Base-by-base conservation (phyloP, 1,140 invertebrate genomes). In the Apolygus lucorum region DNA sequence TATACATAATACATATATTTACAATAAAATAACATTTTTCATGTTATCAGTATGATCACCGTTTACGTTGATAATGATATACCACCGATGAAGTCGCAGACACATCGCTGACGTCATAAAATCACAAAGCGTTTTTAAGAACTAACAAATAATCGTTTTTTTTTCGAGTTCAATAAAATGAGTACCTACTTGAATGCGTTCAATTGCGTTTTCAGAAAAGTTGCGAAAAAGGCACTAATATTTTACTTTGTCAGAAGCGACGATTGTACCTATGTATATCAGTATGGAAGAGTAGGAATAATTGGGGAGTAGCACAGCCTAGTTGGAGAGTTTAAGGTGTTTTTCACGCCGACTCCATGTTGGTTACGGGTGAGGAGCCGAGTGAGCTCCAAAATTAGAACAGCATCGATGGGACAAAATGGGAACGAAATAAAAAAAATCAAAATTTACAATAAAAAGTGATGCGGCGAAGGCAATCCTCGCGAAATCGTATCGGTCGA, bases 1-100 rank as follows among this genome's bases (percentile, higher is more conserved):
- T 69, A 69, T 69, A 69, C 68, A 69, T 59, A 69, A 29, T 52
- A n/a, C n/a, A n/a, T n/a, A n/a, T n/a, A 52, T 68, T 52, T 59
- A 52, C 52, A 27, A 68, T 49, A 68, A 52, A 52, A 49, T 25
- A 68, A 29, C 42, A 68, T 29, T 27, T 27, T 68, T 21, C 11
- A 11, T 52, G 27, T 52, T 27, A 52, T 21, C 21, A 52, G n/a
- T 25, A 52, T 17, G 34, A 42, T 42, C 34, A 52, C 26, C 27
- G 52, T 21, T 52, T 68, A 68, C 14, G 14, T 67, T n/a, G n/a
- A 42, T 4, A 42, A 42, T 42, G 34, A 42, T 17, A 42, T 42
- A 42, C 34, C 34, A 42, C 17, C 4, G 34, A 42, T 17, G 34
- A 42, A 17, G 34, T 42, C 17, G 34, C 17, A 8, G 34, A 42